Percentiles rank a stretch among this genome's conserved stretches.
Conservation (phyloP, 1,140 invertebrate species). For the Platyscapa corneri region DNA sequence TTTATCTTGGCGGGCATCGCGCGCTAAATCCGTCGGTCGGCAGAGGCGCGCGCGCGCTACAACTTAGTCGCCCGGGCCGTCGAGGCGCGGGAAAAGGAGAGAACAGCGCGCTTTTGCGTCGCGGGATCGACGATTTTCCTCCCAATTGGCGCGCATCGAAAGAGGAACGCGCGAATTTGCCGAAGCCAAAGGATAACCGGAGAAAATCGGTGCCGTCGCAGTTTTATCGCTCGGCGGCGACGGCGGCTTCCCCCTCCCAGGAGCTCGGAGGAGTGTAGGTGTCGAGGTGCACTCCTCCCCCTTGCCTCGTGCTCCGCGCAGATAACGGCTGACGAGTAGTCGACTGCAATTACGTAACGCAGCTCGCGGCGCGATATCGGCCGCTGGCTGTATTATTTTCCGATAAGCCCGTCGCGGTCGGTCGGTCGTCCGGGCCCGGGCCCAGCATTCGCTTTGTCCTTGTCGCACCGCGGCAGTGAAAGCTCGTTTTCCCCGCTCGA, state of each 20-base stretch:
- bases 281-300: background rate
- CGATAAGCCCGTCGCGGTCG: constrained; percentile 60
- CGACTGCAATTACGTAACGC: constrained; percentile 69
- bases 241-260: background rate
- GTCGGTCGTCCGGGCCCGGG: background rate
- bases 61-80: background rate
- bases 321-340: constrained; percentile 60
- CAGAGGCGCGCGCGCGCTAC: constrained; percentile 19
- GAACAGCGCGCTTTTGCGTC: constrained; percentile 4
- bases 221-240: background rate
- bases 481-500: too few relatives aligned
- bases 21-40: constrained; percentile 16
- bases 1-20: constrained; percentile 28
- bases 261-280: background rate
- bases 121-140: background rate
- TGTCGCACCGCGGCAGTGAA: background rate
- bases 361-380: constrained; percentile 24
- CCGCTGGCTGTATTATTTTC: constrained; percentile 63
- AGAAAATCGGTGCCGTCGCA: background rate
- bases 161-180: background rate
- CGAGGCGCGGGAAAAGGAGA: constrained; percentile 24
- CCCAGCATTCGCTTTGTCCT: background rate
- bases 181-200: background rate
- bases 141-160: too few relatives aligned
- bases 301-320: background rate